Base-by-base conservation (phyloP, 53 echinoderm and acorn worm species). In the Astropecten irregularis region DNA sequence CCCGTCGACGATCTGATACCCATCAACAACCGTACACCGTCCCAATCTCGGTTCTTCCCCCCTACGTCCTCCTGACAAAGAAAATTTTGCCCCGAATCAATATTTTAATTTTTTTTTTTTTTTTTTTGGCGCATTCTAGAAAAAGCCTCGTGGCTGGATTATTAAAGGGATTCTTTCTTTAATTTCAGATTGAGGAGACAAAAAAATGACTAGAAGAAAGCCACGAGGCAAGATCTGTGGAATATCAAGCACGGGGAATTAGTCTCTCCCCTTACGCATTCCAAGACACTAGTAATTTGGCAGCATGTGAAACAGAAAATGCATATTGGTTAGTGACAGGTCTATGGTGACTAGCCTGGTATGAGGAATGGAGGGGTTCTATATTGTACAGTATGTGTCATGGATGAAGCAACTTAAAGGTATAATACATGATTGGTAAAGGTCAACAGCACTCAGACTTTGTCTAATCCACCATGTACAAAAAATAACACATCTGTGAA, bases 241-340 rank as follows among this genome's bases (percentile, higher is more conserved):
- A 40, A 19, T 57, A 36, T 57, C 38, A 58, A 18, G 42, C 56
- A 76, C 29, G n/a, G 58, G 76, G 30, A 3, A 61, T 61, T 47
- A 23, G 31, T n/a, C n/a, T n/a, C n/a, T n/a, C n/a, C n/a, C n/a
- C n/a, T 79, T 62, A 40, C 79, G 32, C 79, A 79, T 79, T 79
- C 79, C 79, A 79, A 79, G 79, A 79, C 79, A 79, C 42, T 44
- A 46, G 42, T 48, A 79, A 79, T 79, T 79, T 40, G 62, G 2
- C 27, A 42, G 44, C 57, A 32, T 2, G 14, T 28, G 77, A 62
- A 31, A 29, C 47, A 57, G 63, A 79, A 61, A 46, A 62, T 19
- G 40, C 68, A 46, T 15, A 7, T 21, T 62, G 18, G 18, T 27
- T 79, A 47, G 46, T 60, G 32, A 62, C 61, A 47, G 32, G 60